A percentile compares a stretch with the other conserved stretches of the same genome.
phyloP scores from a whole-genome alignment of 2,797 vertebrate species.

The Amblyopsis hoosieri region DNA sequence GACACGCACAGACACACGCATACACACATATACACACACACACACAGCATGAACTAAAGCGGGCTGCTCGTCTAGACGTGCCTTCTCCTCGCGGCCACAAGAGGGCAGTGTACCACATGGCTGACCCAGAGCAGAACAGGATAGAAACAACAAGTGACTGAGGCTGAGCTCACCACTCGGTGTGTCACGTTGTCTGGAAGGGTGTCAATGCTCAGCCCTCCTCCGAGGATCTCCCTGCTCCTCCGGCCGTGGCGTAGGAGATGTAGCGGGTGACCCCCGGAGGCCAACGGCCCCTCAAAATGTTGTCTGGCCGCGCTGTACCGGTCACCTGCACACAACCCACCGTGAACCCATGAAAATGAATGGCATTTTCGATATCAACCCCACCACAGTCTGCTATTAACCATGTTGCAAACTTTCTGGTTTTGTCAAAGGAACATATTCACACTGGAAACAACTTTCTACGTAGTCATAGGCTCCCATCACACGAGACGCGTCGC shows the following conservation, averaged over 20 bases:
- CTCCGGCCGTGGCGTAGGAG: constrained; percentile 52
- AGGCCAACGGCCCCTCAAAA: constrained; percentile 19
- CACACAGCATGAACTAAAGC: background rate
- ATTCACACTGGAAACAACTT: no score
- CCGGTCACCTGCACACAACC: constrained; percentile 48
- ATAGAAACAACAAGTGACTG: constrained; percentile 32
- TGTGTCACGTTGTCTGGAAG: constrained; percentile 80
- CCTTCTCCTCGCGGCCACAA: constrained; percentile 39
- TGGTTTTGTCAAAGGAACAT: no score
- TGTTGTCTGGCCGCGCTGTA: constrained; percentile 30
- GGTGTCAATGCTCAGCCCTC: constrained; percentile 81
- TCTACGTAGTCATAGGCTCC: no score
- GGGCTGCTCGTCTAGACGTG: no score
- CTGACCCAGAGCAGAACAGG: constrained; percentile 46
- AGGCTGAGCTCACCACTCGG: constrained; percentile 80
- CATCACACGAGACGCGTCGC: no score
- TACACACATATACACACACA: background rate
- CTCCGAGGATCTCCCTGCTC: constrained; percentile 76
- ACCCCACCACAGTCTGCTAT: no score
- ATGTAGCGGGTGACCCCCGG: constrained; percentile 7
- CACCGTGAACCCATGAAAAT: constrained; percentile 3
- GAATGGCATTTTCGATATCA: no score
- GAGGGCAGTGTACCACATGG: constrained; percentile 55
- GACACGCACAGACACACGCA: no score
- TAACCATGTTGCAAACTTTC: no score